Conservation (phyloP, 2,113 vertebrate genomes). For the Speoplatyrhinus poulsoni region DNA sequence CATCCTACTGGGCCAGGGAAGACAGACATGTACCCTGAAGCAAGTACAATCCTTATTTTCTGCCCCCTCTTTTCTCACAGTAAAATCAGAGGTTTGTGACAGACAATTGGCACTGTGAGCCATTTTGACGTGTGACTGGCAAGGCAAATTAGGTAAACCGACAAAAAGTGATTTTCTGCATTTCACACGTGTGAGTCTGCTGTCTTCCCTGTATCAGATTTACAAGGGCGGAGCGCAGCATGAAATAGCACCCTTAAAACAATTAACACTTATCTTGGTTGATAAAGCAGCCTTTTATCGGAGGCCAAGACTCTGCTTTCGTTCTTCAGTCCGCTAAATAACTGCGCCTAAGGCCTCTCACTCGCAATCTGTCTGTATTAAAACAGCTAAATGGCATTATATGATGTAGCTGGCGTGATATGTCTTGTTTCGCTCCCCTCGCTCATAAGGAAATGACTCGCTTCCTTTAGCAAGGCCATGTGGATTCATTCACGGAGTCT, state of each 20-base stretch:
- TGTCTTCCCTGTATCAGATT: conserved; percentile 21
- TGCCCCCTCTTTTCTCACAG: neutral
- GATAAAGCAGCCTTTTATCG: conserved; percentile 19
- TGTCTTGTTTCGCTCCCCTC: conserved; percentile 10
- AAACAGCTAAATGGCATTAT: conserved; percentile 21
- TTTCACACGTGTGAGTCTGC: conserved; percentile 4
- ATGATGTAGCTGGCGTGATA: conserved; percentile 24
- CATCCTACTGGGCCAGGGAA: conserved; percentile 29
- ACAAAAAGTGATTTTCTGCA: conserved; percentile 4
- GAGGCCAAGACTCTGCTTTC: conserved; percentile 14
- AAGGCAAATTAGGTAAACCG: neutral
- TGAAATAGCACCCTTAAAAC: conserved; percentile 29
- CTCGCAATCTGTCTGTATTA: conserved; percentile 23
- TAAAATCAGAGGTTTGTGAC: conserved; percentile 7
- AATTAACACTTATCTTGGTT: conserved; percentile 16
- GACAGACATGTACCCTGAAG: conserved; percentile 21
- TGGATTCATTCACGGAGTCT: conserved; percentile 43
- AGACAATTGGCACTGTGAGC: neutral
- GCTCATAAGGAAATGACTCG: conserved; percentile 48
- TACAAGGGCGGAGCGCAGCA: conserved; percentile 28
- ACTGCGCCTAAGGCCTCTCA: neutral
- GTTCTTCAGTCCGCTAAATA: conserved; percentile 20
- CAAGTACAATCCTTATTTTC: conserved; percentile 10
- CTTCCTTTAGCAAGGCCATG: conserved; percentile 28
- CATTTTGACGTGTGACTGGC: neutral